phyloP scores from a whole-genome alignment of 1,140 invertebrate species.

The Pseudoatta argentina region DNA sequence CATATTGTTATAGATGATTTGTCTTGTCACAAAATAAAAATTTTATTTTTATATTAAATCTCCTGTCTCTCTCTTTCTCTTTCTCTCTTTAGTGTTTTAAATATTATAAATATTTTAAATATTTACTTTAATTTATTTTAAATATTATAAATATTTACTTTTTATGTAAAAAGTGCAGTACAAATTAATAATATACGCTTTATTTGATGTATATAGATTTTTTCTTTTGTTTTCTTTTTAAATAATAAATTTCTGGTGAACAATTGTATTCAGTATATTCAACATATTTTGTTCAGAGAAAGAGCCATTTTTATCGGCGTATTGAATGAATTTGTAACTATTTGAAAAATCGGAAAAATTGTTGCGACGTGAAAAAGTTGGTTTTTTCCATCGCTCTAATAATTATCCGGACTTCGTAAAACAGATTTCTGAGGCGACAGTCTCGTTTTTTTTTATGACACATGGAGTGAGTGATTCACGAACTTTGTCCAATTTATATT shows the following conservation, averaged over 20 bases:
- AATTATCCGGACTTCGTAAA: slow-evolving; percentile 54
- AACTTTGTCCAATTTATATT: slow-evolving; percentile 80
- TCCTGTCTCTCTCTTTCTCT: neutral
- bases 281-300: neutral
- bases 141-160: slow-evolving; percentile 16
- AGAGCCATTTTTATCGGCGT: slow-evolving; percentile 19
- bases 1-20: neutral
- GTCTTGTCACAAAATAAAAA: neutral
- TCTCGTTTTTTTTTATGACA: slow-evolving; percentile 47
- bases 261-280: neutral
- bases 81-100: neutral
- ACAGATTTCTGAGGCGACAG: slow-evolving; percentile 49
- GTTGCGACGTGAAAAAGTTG: slow-evolving; percentile 31
- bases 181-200: neutral
- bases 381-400: slow-evolving; percentile 45
- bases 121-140: slow-evolving; percentile 3
- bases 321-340: slow-evolving; percentile 30
- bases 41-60: neutral
- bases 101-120: slow-evolving; percentile 21
- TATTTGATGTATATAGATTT: neutral
- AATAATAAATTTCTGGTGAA: neutral
- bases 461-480: slow-evolving; percentile 55
- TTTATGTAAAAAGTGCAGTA: neutral
- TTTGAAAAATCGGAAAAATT: slow-evolving; percentile 41
- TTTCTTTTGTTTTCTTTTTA: neutral